phyloP scores from a whole-genome alignment of 2,113 vertebrate genomes.

The Stercorarius parasiticus region DNA sequence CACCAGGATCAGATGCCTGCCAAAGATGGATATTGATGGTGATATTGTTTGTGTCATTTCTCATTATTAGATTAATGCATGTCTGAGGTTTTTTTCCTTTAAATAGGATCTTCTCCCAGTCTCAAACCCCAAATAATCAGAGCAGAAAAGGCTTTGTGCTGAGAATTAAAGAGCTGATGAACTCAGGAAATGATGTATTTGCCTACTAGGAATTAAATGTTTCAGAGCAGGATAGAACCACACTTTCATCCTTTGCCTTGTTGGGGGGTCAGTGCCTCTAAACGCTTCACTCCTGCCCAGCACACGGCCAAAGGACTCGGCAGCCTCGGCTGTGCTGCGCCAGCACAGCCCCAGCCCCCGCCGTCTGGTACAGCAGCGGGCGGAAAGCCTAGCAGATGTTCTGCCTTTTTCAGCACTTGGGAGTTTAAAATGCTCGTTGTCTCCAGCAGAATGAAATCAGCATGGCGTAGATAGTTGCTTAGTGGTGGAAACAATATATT shows the following conservation, averaged over 20 bases:
- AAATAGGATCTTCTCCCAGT: neutral
- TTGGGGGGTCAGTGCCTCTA: neutral
- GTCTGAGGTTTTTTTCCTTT: neutral
- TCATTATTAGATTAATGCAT: neutral
- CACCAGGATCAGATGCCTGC: neutral
- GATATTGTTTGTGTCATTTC: neutral
- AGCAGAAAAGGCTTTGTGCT: neutral
- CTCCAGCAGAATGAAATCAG: neutral
- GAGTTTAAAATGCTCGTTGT: neutral
- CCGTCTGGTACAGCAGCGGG: neutral
- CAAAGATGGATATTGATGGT: neutral
- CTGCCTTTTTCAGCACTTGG: neutral
- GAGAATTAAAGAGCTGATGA: neutral
- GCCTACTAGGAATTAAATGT: neutral
- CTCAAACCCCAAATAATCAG: neutral
- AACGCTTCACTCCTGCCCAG: fast-evolving
- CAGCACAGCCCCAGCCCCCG: neutral
- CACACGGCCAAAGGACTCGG: fast-evolving
- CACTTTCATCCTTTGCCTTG: neutral
- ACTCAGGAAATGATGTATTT: neutral
- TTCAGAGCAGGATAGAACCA: neutral
- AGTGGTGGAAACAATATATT: neutral
- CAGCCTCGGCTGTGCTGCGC: neutral
- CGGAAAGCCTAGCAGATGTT: neutral
- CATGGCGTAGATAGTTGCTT: neutral